phyloP scores from a whole-genome alignment of 2,888 invertebrate species.

The Eilema griseolum region DNA sequence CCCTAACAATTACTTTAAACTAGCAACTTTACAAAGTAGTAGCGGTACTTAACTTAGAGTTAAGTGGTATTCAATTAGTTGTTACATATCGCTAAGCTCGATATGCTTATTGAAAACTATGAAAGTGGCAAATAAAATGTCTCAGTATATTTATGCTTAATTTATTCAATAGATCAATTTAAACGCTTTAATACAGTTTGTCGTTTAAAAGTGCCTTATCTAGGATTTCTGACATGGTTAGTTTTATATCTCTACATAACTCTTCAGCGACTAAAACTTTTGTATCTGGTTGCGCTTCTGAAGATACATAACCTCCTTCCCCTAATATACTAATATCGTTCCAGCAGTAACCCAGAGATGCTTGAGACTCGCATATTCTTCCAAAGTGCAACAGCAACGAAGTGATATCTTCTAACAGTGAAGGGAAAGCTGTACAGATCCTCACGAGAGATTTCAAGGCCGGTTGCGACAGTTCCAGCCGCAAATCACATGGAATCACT shows the following conservation, averaged over 20 bases:
- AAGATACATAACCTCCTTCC: constrained; percentile 79
- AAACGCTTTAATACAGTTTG: constrained; percentile 85
- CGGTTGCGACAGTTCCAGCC: constrained; percentile 94
- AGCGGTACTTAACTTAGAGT: no score
- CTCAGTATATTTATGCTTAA: background rate
- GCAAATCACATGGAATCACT: constrained; percentile 92
- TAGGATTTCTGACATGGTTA: constrained; percentile 87
- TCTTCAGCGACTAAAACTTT: constrained; percentile 84
- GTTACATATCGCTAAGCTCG: background rate
- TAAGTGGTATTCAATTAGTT: no score
- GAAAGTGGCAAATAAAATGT: background rate
- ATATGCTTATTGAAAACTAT: background rate
- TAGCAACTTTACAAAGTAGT: no score
- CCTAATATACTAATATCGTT: constrained; percentile 81
- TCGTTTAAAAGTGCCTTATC: constrained; percentile 89
- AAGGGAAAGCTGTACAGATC: constrained; percentile 97
- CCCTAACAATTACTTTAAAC: no score
- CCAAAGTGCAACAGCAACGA: constrained; percentile 95
- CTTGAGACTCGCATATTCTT: constrained; percentile 94
- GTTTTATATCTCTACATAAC: constrained; percentile 82
- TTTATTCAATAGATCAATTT: background rate
- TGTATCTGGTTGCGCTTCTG: constrained; percentile 77
- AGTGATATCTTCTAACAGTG: constrained; percentile 95
- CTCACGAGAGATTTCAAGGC: constrained; percentile 94
- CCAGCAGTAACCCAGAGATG: constrained; percentile 90